These are phyloP conservation scores for Scytalopus superciliaris DNA, from an alignment of 2,113 vertebrate species.

Conservation along the genomic window DNA sequence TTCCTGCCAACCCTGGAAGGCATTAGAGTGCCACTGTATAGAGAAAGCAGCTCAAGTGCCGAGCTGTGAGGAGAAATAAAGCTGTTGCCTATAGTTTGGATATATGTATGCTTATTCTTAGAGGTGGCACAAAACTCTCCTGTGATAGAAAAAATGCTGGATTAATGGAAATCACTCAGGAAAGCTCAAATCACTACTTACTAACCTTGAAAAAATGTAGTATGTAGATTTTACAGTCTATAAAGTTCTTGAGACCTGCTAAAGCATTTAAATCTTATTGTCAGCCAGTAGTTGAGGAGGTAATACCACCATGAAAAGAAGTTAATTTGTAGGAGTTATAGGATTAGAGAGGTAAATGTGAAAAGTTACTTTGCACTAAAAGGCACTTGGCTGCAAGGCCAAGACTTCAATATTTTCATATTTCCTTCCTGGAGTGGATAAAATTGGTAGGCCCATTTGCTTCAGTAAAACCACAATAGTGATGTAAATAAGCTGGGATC, in stretches of 20 bases:
- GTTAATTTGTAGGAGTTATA: neutral
- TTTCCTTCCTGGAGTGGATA: neutral
- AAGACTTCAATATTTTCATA: neutral
- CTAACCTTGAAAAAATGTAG: neutral
- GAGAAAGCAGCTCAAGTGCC: neutral
- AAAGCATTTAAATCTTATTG: neutral
- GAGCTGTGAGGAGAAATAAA: neutral
- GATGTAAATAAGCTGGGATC: neutral
- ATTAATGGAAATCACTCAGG: neutral
- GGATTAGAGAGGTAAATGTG: neutral
- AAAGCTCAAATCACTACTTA: neutral
- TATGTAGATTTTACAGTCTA: neutral
- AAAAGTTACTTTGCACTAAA: neutral
- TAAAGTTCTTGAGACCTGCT: neutral
- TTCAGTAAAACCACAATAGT: neutral
- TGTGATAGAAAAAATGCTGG: neutral
- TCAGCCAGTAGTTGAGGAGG: neutral
- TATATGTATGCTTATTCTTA: neutral
- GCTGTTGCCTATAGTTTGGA: neutral
- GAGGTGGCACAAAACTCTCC: neutral
- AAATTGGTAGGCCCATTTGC: neutral
- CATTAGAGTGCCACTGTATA: neutral
- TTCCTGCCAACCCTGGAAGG: neutral
- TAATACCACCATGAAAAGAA: neutral
- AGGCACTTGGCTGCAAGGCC: neutral